phyloP scores from a whole-genome alignment of 2,888 invertebrate genomes.

The Patella pellucida region DNA sequence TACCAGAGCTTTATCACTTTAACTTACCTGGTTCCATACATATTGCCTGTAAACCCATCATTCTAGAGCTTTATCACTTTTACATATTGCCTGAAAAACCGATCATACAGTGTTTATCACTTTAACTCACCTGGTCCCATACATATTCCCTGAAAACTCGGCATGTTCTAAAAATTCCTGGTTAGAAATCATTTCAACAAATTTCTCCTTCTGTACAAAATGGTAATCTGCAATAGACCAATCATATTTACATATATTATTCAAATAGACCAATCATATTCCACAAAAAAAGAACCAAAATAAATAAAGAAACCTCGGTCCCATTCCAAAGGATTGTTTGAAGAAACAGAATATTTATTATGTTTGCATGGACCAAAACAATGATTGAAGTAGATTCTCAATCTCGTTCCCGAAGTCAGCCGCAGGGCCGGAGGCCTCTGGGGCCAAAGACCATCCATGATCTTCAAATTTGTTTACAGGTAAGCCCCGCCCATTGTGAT shows the following conservation, averaged over 20 bases:
- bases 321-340: not conserved
- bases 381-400: too few relatives aligned
- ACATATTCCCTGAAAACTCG: constrained; percentile 91
- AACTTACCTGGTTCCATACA: constrained; percentile 92
- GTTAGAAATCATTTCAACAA: constrained; percentile 81
- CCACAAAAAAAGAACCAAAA: constrained; percentile 1
- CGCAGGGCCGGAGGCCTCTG: too few relatives aligned
- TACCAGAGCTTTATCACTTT: not conserved
- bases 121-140: constrained; percentile 87
- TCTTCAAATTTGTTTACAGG: too few relatives aligned
- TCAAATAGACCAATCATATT: too few relatives aligned
- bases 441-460: too few relatives aligned
- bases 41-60: constrained; percentile 91
- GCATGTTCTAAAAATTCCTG: constrained; percentile 94
- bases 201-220: constrained; percentile 84
- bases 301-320: constrained; percentile 5
- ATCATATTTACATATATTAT: too few relatives aligned
- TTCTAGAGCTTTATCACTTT: constrained; percentile 46
- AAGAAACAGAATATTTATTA: too few relatives aligned
- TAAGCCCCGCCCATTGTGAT: too few relatives aligned
- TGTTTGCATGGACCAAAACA: too few relatives aligned
- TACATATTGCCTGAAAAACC: too few relatives aligned
- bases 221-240: constrained; percentile 80
- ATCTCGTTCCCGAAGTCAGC: too few relatives aligned
- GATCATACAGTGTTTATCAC: too few relatives aligned